Percentiles rank a stretch among this genome's conserved stretches.
phyloP scores from a whole-genome alignment of 1,140 invertebrate genomes.

The Ostrea denselamellosa region DNA sequence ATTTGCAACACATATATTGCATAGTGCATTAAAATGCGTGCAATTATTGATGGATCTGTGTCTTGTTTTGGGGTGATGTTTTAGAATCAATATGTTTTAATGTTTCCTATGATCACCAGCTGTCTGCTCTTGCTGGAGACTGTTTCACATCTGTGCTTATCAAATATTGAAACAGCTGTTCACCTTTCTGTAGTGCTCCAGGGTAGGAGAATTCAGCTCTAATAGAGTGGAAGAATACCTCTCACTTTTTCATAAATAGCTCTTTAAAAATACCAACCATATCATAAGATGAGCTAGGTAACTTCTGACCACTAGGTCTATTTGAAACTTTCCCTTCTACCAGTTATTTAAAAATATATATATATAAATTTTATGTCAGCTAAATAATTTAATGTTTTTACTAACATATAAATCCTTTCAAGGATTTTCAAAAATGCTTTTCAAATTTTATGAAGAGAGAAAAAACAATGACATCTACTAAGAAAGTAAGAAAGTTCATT shows the following conservation, averaged over 20 bases:
- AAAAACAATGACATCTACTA: too few relatives aligned
- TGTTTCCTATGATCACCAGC: background rate
- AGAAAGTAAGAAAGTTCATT: too few relatives aligned
- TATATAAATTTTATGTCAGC: too few relatives aligned
- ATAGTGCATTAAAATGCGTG: background rate
- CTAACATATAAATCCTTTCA: too few relatives aligned
- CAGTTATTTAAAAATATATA: too few relatives aligned
- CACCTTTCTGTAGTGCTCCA: background rate
- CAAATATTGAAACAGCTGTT: constrained; percentile 35
- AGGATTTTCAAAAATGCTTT: too few relatives aligned
- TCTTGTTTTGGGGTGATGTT: background rate
- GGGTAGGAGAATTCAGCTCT: background rate
- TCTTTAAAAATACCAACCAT: too few relatives aligned
- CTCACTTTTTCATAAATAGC: background rate
- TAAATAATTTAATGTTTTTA: too few relatives aligned
- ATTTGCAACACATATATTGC: background rate
- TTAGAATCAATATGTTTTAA: constrained; percentile 28
- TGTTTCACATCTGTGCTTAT: constrained; percentile 33
- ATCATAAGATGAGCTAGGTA: too few relatives aligned
- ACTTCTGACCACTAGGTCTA: too few relatives aligned
- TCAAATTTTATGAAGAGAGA: too few relatives aligned
- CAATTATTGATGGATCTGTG: constrained; percentile 13
- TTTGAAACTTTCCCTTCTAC: too few relatives aligned
- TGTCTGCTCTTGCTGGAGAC: background rate
- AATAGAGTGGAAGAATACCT: background rate